Conservation (phyloP, 1,140 invertebrate genomes). For the Lordiphosa mommai region DNA sequence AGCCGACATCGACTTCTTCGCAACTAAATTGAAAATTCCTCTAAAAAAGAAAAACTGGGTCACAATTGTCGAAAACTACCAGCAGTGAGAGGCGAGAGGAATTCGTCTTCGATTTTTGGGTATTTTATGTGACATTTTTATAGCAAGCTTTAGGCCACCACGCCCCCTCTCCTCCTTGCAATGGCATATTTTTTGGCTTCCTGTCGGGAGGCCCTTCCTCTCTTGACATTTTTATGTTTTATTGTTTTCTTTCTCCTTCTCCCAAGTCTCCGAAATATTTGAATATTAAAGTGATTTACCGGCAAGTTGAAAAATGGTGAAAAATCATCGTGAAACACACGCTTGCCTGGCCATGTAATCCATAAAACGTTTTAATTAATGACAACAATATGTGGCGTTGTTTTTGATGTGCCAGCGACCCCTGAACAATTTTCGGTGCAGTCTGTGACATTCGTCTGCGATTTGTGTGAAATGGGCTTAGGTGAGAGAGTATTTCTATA, state of each 20-base stretch:
- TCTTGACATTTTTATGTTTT: conserved; percentile 72
- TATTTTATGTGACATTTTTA: conserved; percentile 76
- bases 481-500: conserved; percentile 1
- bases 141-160: conserved; percentile 32
- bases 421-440: conserved; percentile 24
- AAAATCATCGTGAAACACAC: conserved; percentile 50
- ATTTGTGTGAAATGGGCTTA: conserved; percentile 56
- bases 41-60: conserved; percentile 45
- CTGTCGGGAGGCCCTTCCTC: conserved; percentile 43
- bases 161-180: conserved; percentile 5
- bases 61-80: conserved; percentile 51
- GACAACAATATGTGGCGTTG: conserved; percentile 74
- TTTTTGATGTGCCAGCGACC: conserved; percentile 37
- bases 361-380: conserved; percentile 78
- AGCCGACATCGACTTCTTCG: conserved; percentile 15
- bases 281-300: conserved; percentile 77
- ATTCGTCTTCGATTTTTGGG: conserved; percentile 54
- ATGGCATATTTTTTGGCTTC: conserved; percentile 47
- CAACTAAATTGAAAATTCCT: conserved; percentile 63
- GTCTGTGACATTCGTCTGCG: conserved; percentile 44
- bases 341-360: conserved; percentile 59
- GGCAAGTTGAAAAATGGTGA: conserved; percentile 69
- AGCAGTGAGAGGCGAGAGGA: conserved; percentile 11
- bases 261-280: conserved; percentile 53
- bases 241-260: conserved; percentile 57